Percentiles rank a stretch among this genome's conserved stretches.
Conservation (phyloP, 1,140 invertebrate species). For the Atta texana region DNA sequence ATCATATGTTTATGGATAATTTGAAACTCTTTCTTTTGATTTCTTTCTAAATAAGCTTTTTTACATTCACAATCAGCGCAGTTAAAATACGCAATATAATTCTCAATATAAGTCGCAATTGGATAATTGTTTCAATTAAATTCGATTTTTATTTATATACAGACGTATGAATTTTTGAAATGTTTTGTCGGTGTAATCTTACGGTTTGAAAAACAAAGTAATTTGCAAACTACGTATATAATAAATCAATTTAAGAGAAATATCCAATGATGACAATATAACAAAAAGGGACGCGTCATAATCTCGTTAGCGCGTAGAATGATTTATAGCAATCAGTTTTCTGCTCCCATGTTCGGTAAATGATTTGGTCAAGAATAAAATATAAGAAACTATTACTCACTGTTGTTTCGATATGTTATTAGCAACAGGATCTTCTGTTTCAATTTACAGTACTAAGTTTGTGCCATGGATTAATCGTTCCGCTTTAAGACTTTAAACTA, state of each 20-base stretch:
- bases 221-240: neutral
- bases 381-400: constrained; percentile 25
- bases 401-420: constrained; percentile 28
- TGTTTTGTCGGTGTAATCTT: neutral
- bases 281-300: neutral
- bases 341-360: neutral
- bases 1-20: neutral
- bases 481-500: constrained; percentile 25
- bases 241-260: constrained; percentile 29
- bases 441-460: neutral
- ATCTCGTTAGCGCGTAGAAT: constrained; percentile 13
- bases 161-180: neutral
- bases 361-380: constrained; percentile 2
- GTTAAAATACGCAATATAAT: neutral
- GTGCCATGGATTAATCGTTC: neutral
- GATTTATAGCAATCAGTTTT: constrained; percentile 16
- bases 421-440: constrained; percentile 12
- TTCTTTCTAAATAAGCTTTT: neutral
- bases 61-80: neutral
- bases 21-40: neutral
- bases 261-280: neutral
- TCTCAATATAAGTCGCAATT: neutral
- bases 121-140: neutral
- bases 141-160: neutral
- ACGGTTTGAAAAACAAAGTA: neutral